Evolutionary conservation across 2,113 vertebrate species (phyloP), one percentile per base, ranked within the genome.

Genomic region (Gobio gobio): DNA sequence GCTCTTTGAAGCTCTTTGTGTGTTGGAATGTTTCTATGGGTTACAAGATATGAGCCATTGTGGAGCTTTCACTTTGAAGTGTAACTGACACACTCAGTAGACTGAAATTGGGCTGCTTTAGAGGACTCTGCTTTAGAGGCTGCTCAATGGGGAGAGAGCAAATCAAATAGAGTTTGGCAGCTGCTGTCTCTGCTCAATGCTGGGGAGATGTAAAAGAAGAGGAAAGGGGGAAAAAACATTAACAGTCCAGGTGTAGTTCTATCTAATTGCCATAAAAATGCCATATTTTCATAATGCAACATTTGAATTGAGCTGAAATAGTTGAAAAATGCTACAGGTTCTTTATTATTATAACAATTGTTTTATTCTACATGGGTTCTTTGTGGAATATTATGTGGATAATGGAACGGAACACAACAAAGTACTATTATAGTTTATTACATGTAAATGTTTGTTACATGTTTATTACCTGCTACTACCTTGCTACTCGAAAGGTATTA

Each of bases 1-100:
- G 78, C 78, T 49, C 78, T 66, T 81, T 66, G 78, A 81, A 66
- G 61, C 59, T 81, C 78, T 66, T 66, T 81, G 59, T 81, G 61
- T 66, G 59, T 33, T 81, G 78, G 78, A 81, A 81, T 81, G 59
- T 81, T 81, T 81, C 58, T 63, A 61, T 63, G 36, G 77, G 36
- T 79, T 63, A 45, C 33, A 51, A 29, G 78, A 66, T 81, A 66
- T 66, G 61, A 78, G 45, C 73, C 22, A 85, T 51, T 81, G 61
- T 81, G 78, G 43, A 29, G 78, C 40, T 47, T 66, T 81, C 26
- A 64, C 78, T 81, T 81, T 66, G 43, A 81, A 66, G 78, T 81
- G 78, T 66, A 81, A 81, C 59, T 49, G 78, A 79, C 77, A 79
- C 58, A 79, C 36, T 61, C 77, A 16, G 56, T 63, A 40, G 77